phyloP scores from a whole-genome alignment of 2,113 vertebrate genomes.

The Pimephales promelas region DNA sequence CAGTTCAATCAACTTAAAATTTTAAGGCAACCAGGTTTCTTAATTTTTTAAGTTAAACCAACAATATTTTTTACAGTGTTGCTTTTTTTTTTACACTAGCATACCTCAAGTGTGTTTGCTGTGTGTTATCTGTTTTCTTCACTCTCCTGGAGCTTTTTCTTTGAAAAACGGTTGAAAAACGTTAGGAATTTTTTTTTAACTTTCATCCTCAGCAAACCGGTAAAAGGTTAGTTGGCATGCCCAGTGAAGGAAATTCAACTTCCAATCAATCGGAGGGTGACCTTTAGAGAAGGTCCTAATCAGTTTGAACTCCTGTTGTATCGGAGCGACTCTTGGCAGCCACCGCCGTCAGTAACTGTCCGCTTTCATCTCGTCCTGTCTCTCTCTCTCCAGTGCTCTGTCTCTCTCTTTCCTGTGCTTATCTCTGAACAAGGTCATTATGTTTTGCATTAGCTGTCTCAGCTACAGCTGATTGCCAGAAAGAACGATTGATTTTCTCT shows the following conservation, averaged over 20 bases:
- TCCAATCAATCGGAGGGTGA: conserved; percentile 56
- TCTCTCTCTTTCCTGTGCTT: conserved; percentile 28
- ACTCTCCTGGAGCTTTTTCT: background rate
- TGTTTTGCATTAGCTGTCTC: conserved; percentile 58
- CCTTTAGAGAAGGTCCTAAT: conserved; percentile 54
- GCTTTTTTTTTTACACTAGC: background rate
- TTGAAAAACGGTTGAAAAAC: background rate
- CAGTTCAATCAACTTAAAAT: too few relatives aligned
- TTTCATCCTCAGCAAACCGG: conserved; percentile 27
- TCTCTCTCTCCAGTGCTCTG: conserved; percentile 24
- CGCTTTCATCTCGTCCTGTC: conserved; percentile 28
- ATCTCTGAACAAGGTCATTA: conserved; percentile 60
- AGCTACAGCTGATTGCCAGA: conserved; percentile 54
- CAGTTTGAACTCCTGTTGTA: conserved; percentile 45
- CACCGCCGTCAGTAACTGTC: conserved; percentile 27
- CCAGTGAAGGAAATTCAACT: conserved; percentile 45
- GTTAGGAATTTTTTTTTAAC: background rate
- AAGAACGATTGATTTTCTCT: conserved; percentile 53
- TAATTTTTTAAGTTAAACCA: too few relatives aligned
- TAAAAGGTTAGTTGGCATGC: conserved; percentile 41
- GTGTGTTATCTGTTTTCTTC: background rate
- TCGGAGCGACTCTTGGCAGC: conserved; percentile 24
- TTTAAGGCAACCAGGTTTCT: too few relatives aligned
- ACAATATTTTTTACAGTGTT: too few relatives aligned
- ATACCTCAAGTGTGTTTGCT: background rate